A percentile compares a stretch with the other conserved stretches of the same genome.
phyloP scores from a whole-genome alignment of 2,888 invertebrate species.

The Hypselothyrea guttata region DNA sequence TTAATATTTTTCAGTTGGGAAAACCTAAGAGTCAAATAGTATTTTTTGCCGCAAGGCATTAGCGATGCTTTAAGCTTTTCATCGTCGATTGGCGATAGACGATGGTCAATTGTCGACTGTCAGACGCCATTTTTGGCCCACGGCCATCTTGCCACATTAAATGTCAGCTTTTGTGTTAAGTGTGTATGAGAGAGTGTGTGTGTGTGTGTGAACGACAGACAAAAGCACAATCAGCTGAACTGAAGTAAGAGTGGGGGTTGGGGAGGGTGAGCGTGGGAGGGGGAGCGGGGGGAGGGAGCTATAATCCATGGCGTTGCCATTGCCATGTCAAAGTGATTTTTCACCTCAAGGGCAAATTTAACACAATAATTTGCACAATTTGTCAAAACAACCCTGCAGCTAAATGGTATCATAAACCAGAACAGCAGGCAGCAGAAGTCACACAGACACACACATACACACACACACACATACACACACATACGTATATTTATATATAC shows the following conservation, averaged over 20 bases:
- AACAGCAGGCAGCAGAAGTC: conserved; percentile 42
- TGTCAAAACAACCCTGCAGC: conserved; percentile 77
- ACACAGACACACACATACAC: conserved; percentile 25
- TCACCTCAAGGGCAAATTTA: conserved; percentile 78
- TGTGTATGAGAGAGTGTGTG: not conserved
- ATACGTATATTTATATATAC: conserved; percentile 18
- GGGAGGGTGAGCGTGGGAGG: conserved; percentile 3
- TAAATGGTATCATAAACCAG: conserved; percentile 71
- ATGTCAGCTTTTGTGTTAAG: conserved; percentile 43
- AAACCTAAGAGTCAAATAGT: too few species aligned
- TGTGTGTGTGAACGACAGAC: conserved; percentile 31
- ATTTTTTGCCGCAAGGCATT: not conserved
- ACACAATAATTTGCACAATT: conserved; percentile 80
- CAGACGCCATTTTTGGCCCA: conserved; percentile 32
- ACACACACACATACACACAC: conserved; percentile 10
- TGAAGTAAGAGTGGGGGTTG: conserved; percentile 8
- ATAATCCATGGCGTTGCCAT: conserved; percentile 40
- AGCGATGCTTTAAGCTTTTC: not conserved
- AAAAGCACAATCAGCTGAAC: conserved; percentile 58
- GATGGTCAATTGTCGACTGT: conserved; percentile 24
- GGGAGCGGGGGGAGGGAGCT: not conserved
- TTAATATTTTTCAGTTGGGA: too few species aligned
- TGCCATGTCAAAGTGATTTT: conserved; percentile 75
- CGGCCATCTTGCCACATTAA: conserved; percentile 56
- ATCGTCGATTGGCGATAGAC: not conserved